Evolutionary conservation across 2,113 vertebrate genomes (phyloP).

Genomic region (Hippolais icterina): DNA sequence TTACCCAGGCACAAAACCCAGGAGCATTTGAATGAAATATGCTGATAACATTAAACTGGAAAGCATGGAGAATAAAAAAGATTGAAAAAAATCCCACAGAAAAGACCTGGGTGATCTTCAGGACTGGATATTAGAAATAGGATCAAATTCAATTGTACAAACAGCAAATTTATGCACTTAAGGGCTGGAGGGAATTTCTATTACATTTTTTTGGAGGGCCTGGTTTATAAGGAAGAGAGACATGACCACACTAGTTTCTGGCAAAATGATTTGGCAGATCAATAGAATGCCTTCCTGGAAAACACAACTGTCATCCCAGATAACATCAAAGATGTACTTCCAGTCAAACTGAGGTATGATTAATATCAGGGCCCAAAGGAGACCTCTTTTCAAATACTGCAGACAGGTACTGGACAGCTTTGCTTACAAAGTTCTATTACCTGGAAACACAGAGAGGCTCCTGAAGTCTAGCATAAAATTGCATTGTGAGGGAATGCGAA

Average conservation of each 20-base stretch:
- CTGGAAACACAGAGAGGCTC: background rate
- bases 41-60: background rate
- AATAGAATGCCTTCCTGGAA: slow-evolving; percentile 33
- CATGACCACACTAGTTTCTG: background rate
- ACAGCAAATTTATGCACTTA: slow-evolving; percentile 36
- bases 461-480: background rate
- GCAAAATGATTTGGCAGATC: slow-evolving; percentile 30
- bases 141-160: slow-evolving; percentile 4
- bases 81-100: background rate
- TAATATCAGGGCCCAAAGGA: slow-evolving; percentile 12
- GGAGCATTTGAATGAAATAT: background rate
- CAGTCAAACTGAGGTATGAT: slow-evolving; percentile 16
- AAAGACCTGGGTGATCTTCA: background rate
- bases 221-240: background rate
- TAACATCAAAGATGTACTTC: background rate
- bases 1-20: background rate
- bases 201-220: background rate
- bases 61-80: background rate
- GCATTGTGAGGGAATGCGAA: background rate
- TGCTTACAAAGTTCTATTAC: background rate
- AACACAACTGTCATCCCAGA: slow-evolving; percentile 2
- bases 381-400: background rate
- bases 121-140: background rate
- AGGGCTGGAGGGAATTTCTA: slow-evolving; percentile 8
- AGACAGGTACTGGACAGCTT: background rate